Evolutionary conservation across 2,113 vertebrate genomes (phyloP).

Genomic region (Hucho hucho): DNA sequence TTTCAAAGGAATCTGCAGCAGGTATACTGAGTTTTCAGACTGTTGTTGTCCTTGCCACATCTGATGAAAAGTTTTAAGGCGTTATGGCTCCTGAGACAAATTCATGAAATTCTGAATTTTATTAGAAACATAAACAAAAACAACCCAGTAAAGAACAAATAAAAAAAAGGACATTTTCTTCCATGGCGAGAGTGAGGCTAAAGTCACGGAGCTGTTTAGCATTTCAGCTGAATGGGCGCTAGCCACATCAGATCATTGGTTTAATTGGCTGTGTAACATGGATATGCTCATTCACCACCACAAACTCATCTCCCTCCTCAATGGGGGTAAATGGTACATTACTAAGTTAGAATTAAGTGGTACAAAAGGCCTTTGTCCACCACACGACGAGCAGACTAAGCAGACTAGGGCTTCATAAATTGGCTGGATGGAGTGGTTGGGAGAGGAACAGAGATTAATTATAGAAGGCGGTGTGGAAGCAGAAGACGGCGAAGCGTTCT

Average conservation of each 20-base stretch:
- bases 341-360: constrained; percentile 76
- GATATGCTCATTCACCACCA: constrained; percentile 73
- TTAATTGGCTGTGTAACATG: constrained; percentile 82
- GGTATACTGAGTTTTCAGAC: constrained; percentile 21
- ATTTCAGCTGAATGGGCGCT: constrained; percentile 36
- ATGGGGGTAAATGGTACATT: constrained; percentile 72
- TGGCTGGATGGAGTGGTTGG: neutral
- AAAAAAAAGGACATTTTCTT: constrained; percentile 7
- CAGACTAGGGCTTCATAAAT: neutral
- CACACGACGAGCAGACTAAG: neutral
- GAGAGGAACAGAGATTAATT: constrained; percentile 63
- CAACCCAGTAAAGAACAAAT: too few relatives aligned
- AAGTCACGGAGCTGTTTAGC: constrained; percentile 46
- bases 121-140: constrained; percentile 24
- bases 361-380: constrained; percentile 58
- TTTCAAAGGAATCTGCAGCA: constrained; percentile 29
- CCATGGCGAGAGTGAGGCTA: constrained; percentile 16
- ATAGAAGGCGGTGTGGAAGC: constrained; percentile 52
- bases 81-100: constrained; percentile 28
- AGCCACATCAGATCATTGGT: constrained; percentile 77
- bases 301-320: constrained; percentile 70
- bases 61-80: constrained; percentile 34
- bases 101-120: constrained; percentile 6
- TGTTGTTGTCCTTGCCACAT: constrained; percentile 30
- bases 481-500: neutral